These are phyloP conservation scores for Drosophila colorata DNA, from an alignment of 2,888 invertebrate genomes.

Conservation along the genomic window DNA sequence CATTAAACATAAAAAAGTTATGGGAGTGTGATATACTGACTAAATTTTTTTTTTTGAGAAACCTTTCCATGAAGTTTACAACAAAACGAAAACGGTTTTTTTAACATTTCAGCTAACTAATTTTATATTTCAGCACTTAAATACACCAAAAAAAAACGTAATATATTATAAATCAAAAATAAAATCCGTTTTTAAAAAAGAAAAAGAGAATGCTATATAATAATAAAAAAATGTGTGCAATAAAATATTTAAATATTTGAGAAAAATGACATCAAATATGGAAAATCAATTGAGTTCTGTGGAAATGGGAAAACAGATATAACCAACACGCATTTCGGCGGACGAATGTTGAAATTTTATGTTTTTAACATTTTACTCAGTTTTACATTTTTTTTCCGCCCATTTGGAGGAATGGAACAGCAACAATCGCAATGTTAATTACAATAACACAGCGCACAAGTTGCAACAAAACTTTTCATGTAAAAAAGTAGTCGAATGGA, in stretches of 20 bases:
- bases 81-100: no score
- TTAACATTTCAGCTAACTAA: no score
- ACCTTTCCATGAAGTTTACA: no score
- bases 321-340: conserved; percentile 27
- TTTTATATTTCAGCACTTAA: no score
- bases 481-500: conserved; percentile 15
- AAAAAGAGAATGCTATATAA: no score
- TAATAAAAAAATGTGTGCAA: no score
- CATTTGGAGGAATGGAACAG: conserved; percentile 1
- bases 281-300: background rate
- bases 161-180: no score
- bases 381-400: conserved; percentile 1
- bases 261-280: background rate
- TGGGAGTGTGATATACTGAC: no score
- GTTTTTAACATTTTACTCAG: conserved; percentile 23
- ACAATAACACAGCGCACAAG: conserved; percentile 54
- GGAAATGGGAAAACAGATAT: background rate
- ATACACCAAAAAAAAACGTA: no score
- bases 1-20: no score
- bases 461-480: conserved; percentile 21
- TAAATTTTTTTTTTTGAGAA: no score
- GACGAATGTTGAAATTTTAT: conserved; percentile 33
- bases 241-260: background rate
- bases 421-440: conserved; percentile 69
- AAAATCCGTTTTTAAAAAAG: no score